Evolutionary conservation across 2,113 vertebrate species (phyloP).

Genomic region (Pachycephala philippinensis): DNA sequence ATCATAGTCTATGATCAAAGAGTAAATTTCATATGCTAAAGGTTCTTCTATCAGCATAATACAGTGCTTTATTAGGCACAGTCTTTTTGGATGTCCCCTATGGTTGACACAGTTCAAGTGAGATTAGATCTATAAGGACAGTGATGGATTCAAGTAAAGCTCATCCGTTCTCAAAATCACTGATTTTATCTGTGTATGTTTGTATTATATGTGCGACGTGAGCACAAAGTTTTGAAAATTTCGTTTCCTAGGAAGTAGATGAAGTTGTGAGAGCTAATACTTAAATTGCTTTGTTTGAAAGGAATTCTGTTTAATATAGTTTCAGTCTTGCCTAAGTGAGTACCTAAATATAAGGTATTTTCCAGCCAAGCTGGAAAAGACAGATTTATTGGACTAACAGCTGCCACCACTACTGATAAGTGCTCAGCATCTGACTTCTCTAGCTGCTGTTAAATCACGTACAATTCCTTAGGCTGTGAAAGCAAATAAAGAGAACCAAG

Average conservation of each 20-base stretch:
- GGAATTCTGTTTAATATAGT: not conserved
- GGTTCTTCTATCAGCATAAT: not conserved
- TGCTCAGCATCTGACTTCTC: not conserved
- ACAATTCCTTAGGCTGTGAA: not conserved
- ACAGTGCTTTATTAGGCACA: not conserved
- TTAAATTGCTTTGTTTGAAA: not conserved
- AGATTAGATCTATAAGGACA: not conserved
- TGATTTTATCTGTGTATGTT: not conserved
- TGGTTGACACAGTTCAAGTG: not conserved
- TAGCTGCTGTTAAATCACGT: not conserved
- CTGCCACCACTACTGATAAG: not conserved
- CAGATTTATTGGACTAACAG: not conserved
- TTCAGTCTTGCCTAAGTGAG: not conserved
- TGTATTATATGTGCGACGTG: not conserved
- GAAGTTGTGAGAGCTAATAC: not conserved
- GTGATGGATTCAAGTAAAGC: not conserved
- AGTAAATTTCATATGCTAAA: not conserved
- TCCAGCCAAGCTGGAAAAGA: not conserved
- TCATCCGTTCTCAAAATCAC: not conserved
- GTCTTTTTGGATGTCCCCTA: not conserved
- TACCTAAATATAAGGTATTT: not conserved
- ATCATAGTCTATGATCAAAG: conserved; percentile 6
- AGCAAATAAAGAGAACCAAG: not conserved
- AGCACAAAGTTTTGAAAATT: not conserved
- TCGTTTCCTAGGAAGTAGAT: not conserved